A percentile compares a stretch with the other conserved stretches of the same genome.
Conservation (phyloP, 1,140 invertebrate genomes). For the Aphidius gifuensis region DNA sequence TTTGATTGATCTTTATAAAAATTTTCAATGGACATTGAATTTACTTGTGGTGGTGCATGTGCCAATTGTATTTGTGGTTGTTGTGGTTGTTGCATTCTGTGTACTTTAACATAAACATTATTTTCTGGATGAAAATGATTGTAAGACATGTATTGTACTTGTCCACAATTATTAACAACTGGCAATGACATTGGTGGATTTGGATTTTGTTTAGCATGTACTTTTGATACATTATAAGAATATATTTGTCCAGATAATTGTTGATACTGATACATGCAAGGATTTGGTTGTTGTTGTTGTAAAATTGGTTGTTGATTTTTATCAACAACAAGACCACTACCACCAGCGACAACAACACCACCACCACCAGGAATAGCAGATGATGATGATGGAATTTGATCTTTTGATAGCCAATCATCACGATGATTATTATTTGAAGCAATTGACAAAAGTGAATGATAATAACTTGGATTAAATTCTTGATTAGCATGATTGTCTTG, state of each 20-base stretch:
- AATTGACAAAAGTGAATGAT: too few relatives aligned
- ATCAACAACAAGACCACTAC: background rate
- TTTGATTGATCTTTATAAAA: constrained; percentile 16
- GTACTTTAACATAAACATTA: constrained; percentile 7
- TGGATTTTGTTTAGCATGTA: constrained; percentile 31
- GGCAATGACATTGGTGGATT: constrained; percentile 10
- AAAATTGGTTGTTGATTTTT: constrained; percentile 21
- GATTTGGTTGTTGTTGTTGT: constrained; percentile 38
- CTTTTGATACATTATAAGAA: constrained; percentile 38
- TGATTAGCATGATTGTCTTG: constrained; percentile 22
- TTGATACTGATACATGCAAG: constrained; percentile 38
- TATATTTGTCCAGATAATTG: constrained; percentile 38
- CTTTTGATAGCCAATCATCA: too few relatives aligned
- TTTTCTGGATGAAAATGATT: constrained; percentile 8
- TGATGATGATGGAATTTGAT: too few relatives aligned
- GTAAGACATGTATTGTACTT: constrained; percentile 6
- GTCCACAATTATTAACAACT: constrained; percentile 7
- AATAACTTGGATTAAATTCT: constrained; percentile 2
- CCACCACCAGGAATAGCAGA: background rate
- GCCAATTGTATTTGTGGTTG: constrained; percentile 32
- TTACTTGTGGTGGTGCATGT: constrained; percentile 29
- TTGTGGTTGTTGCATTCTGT: constrained; percentile 25
- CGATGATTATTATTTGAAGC: too few relatives aligned
- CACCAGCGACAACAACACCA: background rate
- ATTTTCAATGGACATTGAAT: constrained; percentile 22